These are phyloP conservation scores for Ceuthmochares aereus DNA, from an alignment of 2,113 vertebrate species.

Conservation along the genomic window DNA sequence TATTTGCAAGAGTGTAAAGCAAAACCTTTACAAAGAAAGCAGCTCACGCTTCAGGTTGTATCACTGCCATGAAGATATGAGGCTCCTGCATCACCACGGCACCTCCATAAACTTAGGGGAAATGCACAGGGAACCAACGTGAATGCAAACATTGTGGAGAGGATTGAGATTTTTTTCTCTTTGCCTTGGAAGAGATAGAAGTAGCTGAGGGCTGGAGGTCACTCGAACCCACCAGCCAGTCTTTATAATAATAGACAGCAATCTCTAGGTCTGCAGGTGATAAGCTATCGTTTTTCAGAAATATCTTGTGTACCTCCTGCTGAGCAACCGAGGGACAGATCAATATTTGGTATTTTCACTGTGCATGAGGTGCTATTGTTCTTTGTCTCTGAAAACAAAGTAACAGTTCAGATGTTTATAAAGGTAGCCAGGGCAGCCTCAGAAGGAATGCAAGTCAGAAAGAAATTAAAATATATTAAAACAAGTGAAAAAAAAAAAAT, in stretches of 20 bases:
- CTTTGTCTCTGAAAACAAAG: slow-evolving; percentile 64
- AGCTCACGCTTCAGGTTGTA: not conserved
- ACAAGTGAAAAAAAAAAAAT: not conserved
- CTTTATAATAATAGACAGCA: slow-evolving; percentile 34
- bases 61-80: not conserved
- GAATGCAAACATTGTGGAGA: slow-evolving; percentile 27
- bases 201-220: slow-evolving; percentile 60
- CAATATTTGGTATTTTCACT: slow-evolving; percentile 63
- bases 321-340: slow-evolving; percentile 50
- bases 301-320: slow-evolving; percentile 54
- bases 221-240: slow-evolving; percentile 47
- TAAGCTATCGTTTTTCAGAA: slow-evolving; percentile 56
- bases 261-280: slow-evolving; percentile 56
- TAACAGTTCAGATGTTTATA: slow-evolving; percentile 34
- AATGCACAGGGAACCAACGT: not conserved
- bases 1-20: not conserved
- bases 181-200: slow-evolving; percentile 56
- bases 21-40: not conserved
- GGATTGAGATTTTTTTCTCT: slow-evolving; percentile 29
- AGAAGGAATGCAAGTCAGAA: slow-evolving; percentile 21
- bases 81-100: not conserved
- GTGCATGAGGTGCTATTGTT: slow-evolving; percentile 22
- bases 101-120: not conserved
- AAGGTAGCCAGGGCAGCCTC: slow-evolving; percentile 34
- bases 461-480: not conserved